Evolutionary conservation across 2,797 vertebrate genomes (phyloP).

Genomic region (Epinephelus awoara): DNA sequence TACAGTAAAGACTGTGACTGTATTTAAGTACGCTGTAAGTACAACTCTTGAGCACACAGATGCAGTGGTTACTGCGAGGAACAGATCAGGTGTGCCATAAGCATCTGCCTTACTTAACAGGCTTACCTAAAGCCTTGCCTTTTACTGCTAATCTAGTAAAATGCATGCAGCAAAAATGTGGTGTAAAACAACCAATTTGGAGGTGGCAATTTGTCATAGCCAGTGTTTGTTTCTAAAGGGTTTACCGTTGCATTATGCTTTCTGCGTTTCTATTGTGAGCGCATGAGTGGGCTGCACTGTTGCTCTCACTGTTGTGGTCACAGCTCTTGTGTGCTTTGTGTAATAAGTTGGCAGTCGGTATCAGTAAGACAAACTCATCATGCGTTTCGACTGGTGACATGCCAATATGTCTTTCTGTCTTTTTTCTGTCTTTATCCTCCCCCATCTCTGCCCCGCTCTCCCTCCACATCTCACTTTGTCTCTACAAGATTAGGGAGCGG

Average conservation of each 20-base stretch:
- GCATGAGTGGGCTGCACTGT: conserved; percentile 45
- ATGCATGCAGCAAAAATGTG: conserved; percentile 46
- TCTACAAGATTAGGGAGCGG: conserved; percentile 64
- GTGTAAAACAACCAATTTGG: conserved; percentile 66
- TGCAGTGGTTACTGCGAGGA: conserved; percentile 11
- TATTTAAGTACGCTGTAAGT: neutral
- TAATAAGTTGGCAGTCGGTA: conserved; percentile 46
- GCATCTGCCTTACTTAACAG: conserved; percentile 62
- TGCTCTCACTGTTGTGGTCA: conserved; percentile 23
- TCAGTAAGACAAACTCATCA: conserved; percentile 34
- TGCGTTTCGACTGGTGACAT: conserved; percentile 46
- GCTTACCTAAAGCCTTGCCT: conserved; percentile 64
- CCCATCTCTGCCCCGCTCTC: conserved; percentile 16
- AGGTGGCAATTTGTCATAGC: conserved; percentile 69
- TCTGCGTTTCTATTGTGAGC: conserved; percentile 23
- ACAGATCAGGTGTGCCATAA: conserved; percentile 42
- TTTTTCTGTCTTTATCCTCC: conserved; percentile 43
- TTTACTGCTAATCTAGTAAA: conserved; percentile 67
- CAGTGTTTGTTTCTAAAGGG: conserved; percentile 36
- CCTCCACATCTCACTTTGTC: conserved; percentile 16
- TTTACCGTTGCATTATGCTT: conserved; percentile 52
- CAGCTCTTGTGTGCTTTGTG: conserved; percentile 51
- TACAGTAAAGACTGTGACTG: neutral
- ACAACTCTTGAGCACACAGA: conserved; percentile 14
- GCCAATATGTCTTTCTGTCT: conserved; percentile 44